These are phyloP conservation scores for Gadus macrocephalus DNA, from an alignment of 2,113 vertebrate species.

Conservation along the genomic window DNA sequence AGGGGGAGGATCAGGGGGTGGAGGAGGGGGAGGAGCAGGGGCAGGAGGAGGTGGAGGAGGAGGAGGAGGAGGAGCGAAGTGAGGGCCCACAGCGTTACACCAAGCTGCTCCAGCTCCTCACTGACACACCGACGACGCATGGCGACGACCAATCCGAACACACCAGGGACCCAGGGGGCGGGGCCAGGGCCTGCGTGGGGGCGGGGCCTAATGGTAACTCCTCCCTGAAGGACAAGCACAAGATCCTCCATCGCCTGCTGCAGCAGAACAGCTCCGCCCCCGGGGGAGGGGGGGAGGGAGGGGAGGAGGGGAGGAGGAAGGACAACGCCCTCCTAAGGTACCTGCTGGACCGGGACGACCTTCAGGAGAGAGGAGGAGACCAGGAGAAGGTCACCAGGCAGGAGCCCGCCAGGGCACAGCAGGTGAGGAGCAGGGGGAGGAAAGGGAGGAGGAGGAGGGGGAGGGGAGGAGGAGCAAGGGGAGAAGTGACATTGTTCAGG, in stretches of 20 bases:
- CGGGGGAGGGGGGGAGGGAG: constrained; percentile 74
- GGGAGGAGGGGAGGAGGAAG: constrained; percentile 96
- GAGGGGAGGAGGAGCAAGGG: no score
- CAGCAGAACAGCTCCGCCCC: constrained; percentile 92
- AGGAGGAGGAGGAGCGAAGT: constrained; percentile 2
- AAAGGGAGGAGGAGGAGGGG: no score
- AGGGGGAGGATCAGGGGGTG: constrained; percentile 40
- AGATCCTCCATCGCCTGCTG: constrained; percentile 96
- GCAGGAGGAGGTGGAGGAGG: constrained; percentile 63
- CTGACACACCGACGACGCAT: constrained; percentile 89
- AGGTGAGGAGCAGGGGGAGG: constrained; percentile 69
- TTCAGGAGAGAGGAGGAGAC: constrained; percentile 83
- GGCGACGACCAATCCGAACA: constrained; percentile 76
- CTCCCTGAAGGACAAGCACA: constrained; percentile 98
- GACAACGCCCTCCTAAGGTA: constrained; percentile 97
- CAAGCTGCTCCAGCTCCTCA: constrained; percentile 94
- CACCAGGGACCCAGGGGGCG: constrained; percentile 68
- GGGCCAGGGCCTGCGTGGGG: constrained; percentile 47
- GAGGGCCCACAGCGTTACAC: constrained; percentile 85
- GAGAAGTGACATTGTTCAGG: no score
- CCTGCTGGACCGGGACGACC: constrained; percentile 92
- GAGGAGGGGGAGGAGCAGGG: constrained; percentile 71
- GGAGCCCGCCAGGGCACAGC: constrained; percentile 78
- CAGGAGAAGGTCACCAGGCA: constrained; percentile 80
- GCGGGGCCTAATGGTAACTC: constrained; percentile 48